These are phyloP conservation scores for Gasteruption jaculator DNA, from an alignment of 2,888 invertebrate genomes.

Conservation along the genomic window DNA sequence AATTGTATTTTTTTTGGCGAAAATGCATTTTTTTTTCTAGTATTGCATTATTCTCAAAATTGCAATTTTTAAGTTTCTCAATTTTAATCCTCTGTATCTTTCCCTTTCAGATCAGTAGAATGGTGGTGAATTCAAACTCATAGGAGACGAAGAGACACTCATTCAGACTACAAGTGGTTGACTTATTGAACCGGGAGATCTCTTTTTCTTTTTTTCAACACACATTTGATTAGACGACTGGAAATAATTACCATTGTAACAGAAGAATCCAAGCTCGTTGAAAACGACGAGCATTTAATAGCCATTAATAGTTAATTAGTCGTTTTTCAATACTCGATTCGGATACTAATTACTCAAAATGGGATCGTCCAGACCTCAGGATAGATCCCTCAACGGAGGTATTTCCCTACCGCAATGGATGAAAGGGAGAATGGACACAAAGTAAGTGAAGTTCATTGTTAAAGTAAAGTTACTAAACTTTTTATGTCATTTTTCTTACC, in stretches of 20 bases:
- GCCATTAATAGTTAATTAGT: no score
- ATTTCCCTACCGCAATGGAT: constrained; percentile 71
- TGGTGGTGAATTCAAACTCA: constrained; percentile 28
- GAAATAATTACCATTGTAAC: not conserved
- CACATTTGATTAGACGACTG: constrained; percentile 15
- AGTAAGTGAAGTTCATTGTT: no score
- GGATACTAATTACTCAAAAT: no score
- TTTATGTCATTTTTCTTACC: no score
- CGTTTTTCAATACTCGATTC: no score
- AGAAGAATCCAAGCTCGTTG: not conserved
- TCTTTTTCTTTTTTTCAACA: constrained; percentile 15
- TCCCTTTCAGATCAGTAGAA: constrained; percentile 33
- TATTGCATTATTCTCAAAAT: no score
- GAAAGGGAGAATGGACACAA: constrained; percentile 62
- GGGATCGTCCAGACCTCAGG: constrained; percentile 43
- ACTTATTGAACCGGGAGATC: constrained; percentile 4
- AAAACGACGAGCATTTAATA: no score
- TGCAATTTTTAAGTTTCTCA: not conserved
- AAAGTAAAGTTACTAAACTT: no score
- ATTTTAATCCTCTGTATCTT: constrained; percentile 10
- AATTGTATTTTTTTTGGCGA: not conserved
- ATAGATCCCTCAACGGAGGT: constrained; percentile 49
- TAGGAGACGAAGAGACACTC: constrained; percentile 19
- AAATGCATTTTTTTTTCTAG: not conserved
- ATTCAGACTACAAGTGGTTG: constrained; percentile 8